Base-by-base conservation (phyloP, 2,113 vertebrate species). In the Pseudopodoces humilis region DNA sequence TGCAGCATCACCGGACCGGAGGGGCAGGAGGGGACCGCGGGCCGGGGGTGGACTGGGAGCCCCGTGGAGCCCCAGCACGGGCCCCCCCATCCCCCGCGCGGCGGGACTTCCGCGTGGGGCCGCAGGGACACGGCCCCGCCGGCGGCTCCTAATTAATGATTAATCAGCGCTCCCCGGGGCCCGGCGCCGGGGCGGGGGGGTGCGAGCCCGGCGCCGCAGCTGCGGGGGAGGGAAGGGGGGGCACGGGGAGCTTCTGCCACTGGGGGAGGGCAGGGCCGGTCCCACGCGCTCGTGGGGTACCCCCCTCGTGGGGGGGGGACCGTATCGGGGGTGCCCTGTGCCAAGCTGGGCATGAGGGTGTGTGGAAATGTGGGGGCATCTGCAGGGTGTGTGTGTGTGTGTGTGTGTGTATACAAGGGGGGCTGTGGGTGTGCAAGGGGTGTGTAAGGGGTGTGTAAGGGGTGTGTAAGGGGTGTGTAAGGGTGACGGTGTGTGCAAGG, bases 71-170 rank as follows among this genome's bases (percentile, higher is more conserved):
- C 39, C 78, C 56, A 19, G 46, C 25, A 6, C 10, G 24, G 52
- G 37, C 37, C 16, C 20, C 46, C 46, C 27, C 21, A 17, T 11
- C 28, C 13, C 31, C 33, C 44, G 5, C 68, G 31, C 43, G 49
- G 24, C 49, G 49, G 20, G 50, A 80, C 92, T 87, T 88, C 88
- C 78, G 65, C 80, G 49, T 79, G 49, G 85, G 79, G 69, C 76
- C 83, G 62, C 83, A 46, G 90, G 90, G 90, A 77, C 83, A 76
- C 63, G 91, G 79, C 39, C 59, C 47, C 72, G 59, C 67, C 50
- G 28, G 83, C 59, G 18, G 67, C 52, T 74, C 49, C 56, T 90
- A 95, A 94, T 95, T 95, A 96, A 94, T 84, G 56, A 94, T 90
- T 95, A 87, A 92, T 75, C 85, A n/a, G 53, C 47, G n/a, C 59